phyloP scores from a whole-genome alignment of 2,888 invertebrate species.

The Sympetrum striolatum region DNA sequence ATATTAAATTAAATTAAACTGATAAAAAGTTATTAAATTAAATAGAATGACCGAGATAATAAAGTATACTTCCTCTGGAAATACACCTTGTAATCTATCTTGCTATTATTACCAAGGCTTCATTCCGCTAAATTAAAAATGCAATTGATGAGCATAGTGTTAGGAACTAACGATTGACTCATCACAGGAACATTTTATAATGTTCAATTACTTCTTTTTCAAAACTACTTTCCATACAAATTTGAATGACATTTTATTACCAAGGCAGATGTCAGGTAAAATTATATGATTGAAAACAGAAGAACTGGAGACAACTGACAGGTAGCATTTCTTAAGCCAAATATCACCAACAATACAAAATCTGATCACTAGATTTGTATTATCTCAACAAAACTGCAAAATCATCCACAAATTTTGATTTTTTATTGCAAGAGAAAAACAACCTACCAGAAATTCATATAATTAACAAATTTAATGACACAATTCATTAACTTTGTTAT shows the following conservation, averaged over 20 bases:
- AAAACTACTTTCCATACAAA: not conserved
- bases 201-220: not conserved
- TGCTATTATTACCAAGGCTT: not conserved
- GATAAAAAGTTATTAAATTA: not conserved
- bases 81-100: not conserved
- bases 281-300: not conserved
- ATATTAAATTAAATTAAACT: not conserved
- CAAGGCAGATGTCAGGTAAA: not conserved
- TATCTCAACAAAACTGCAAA: not conserved
- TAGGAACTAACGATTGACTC: conserved; percentile 30
- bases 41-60: not conserved
- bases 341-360: not conserved
- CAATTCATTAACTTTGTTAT: not conserved
- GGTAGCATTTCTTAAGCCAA: not conserved
- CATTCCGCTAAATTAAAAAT: not conserved
- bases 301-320: not conserved
- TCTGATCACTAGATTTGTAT: not conserved
- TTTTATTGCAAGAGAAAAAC: not conserved
- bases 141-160: not conserved
- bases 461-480: not conserved
- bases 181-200: conserved; percentile 9
- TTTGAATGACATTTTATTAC: not conserved
- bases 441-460: not conserved
- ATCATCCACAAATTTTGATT: not conserved
- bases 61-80: not conserved